Base-by-base conservation (phyloP, 2,113 vertebrate genomes). In the Corydoras sp. region DNA sequence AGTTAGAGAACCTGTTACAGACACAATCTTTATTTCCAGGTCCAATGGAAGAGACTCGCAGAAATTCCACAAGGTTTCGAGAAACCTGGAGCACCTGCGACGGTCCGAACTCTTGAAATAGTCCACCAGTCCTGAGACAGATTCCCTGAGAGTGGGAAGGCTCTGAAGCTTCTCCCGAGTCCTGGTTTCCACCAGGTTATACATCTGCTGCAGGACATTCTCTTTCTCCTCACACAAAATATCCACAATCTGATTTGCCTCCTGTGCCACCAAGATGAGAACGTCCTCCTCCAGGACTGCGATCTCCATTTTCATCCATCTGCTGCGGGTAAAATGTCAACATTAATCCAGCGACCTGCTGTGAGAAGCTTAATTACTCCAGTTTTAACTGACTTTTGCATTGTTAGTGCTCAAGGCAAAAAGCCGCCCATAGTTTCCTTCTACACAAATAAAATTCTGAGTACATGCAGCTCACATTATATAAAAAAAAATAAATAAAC, bases 21-120 rank as follows among this genome's bases (percentile, higher is more conserved):
- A 92, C 59, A 95, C 61, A 9, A 95, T 86, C 13, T 4, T 77
- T 0, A 86, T 86, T 73, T 96, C 95, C 73, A 94, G 83, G 0
- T 77, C 73, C 83, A 96, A 83, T 0, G 93, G 93, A 7, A 95
- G 86, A 66, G 79, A 58, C 4, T 88, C 83, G 0, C 85, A 86
- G 3, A 89, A 76, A 69, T 92, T 80, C 73, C 91, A 95, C 64
- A 94, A 9, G 0, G 70, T 77, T 18, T 88, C 70, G 0, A 91
- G 81, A 76, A 97, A 94, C 0, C n/a, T 48, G 2, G 80, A 4
- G 85, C 92, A 95, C 2, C 74, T 76, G 32, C 58, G 62, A 0
- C 3, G 11, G 0, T 75, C 80, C 2, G 86, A 82, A 3, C 5
- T 0, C 0, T 48, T 69, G 69, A 93, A 86, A 70, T 82, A 73